Evolutionary conservation across 2,797 vertebrate species (phyloP), one percentile per base, ranked within the genome.

Genomic region (Triplophysa bombifrons): DNA sequence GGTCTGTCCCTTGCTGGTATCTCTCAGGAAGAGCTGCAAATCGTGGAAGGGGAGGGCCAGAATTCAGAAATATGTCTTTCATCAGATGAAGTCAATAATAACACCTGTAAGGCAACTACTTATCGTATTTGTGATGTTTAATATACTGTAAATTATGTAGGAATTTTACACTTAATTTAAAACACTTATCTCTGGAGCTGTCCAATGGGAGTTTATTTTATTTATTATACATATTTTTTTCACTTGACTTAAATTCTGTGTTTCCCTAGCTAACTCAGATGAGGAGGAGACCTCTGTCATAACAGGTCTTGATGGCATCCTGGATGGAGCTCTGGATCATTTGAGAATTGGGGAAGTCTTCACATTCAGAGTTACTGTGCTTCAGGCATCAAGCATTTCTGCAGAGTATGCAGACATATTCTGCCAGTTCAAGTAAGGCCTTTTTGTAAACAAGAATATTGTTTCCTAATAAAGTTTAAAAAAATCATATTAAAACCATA

Each of bases 321-420:
- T 93, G 27, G 96, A 98, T 4, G 58, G 89, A 0, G 76, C 89
- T 51, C 88, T 95, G 87, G 96, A 98, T 82, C 97, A 97, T 84
- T 92, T 99, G 80, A 94, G 88, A 85, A 91, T 99, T 27, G 96
- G 96, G 56, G 94, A 93, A 50, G 90, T 95, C 75, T 99, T 99
- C 82, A 98, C 97, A 44, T 99, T 99, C 91, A 95, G 97, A 0
- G 97, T 99, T 86, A 99, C 97, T 0, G 96, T 99, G 78, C 92
- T 99, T 72, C 98, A 99, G 85, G 97, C 98, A 0, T 98, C 96
- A 81, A 98, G 96, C 89, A 99, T 99, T 91, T 96, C 98, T 0
- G 95, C 97, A 0, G 97, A 99, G 91, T 99, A 99, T 0, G 96
- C 97, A 0, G 97, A 99, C 87, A 97, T 99, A 91, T 99, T 99